Percentiles rank a stretch among this genome's conserved stretches.
Evolutionary conservation across 1,140 invertebrate species (phyloP).

Genomic region (Ips nitidus): DNA sequence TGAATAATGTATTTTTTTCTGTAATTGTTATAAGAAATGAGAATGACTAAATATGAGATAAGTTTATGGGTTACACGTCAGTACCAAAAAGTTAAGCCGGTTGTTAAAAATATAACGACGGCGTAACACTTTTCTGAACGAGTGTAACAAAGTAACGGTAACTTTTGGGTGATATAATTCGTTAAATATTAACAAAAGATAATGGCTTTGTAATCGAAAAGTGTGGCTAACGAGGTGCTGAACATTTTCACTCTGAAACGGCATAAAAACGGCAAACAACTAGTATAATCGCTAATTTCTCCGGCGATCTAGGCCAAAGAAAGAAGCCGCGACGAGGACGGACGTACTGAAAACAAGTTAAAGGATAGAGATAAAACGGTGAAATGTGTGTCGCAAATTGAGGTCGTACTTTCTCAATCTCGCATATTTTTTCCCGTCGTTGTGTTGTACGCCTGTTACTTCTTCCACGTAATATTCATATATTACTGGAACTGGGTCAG

Average conservation of each 20-base stretch:
- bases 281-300: conserved; percentile 45
- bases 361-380: conserved; percentile 41
- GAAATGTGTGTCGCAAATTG: conserved; percentile 46
- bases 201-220: conserved; percentile 33
- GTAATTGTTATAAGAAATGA: no score
- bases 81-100: not conserved
- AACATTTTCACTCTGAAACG: conserved; percentile 43
- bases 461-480: conserved; percentile 37
- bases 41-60: no score
- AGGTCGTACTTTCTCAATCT: conserved; percentile 45
- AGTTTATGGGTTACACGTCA: no score
- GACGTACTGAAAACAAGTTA: conserved; percentile 34
- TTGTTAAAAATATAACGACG: conserved; percentile 1
- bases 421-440: conserved; percentile 34
- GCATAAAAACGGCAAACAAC: conserved; percentile 41
- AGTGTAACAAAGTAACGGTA: conserved; percentile 32
- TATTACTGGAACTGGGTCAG: conserved; percentile 34
- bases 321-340: conserved; percentile 38
- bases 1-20: no score
- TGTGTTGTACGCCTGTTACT: conserved; percentile 33
- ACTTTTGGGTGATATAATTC: conserved; percentile 37
- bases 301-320: conserved; percentile 44
- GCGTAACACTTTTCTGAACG: conserved; percentile 31
- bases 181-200: conserved; percentile 29
- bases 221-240: conserved; percentile 28